phyloP scores from a whole-genome alignment of 2,888 invertebrate species.

The Falcaria lacertinaria region DNA sequence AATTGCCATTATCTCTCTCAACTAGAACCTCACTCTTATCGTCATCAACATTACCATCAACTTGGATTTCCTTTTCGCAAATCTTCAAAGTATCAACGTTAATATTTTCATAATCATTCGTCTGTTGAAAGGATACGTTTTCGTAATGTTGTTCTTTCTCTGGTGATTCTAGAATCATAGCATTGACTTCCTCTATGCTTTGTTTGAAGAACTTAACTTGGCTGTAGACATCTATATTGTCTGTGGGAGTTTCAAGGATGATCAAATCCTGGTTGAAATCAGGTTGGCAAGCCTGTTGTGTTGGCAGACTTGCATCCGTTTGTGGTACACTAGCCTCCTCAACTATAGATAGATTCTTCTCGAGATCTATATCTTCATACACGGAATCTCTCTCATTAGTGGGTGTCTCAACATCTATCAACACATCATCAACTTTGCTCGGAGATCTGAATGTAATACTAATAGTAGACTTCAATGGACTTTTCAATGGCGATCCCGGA shows the following conservation, averaged over 20 bases:
- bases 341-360: conserved; percentile 71
- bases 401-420: conserved; percentile 56
- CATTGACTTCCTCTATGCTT: conserved; percentile 87
- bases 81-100: conserved; percentile 55
- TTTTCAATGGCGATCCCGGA: conserved; percentile 65
- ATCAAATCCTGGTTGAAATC: conserved; percentile 58
- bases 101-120: conserved; percentile 60
- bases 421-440: conserved; percentile 72
- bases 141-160: conserved; percentile 57
- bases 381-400: conserved; percentile 74
- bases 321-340: conserved; percentile 78
- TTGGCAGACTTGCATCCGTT: conserved; percentile 76
- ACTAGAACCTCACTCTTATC: conserved; percentile 10
- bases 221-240: conserved; percentile 81
- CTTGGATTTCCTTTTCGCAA: conserved; percentile 51
- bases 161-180: conserved; percentile 56
- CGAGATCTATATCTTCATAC: conserved; percentile 79
- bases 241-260: conserved; percentile 79
- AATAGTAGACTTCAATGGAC: conserved; percentile 84
- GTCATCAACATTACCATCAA: conserved; percentile 30
- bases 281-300: conserved; percentile 79
- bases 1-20: conserved; percentile 60
- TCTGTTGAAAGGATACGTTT: conserved; percentile 47
- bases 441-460: conserved; percentile 86
- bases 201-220: conserved; percentile 87